Percentiles rank a stretch among this genome's conserved stretches.
phyloP scores from a whole-genome alignment of 2,797 vertebrate species.

The Anomalospiza imberbis region DNA sequence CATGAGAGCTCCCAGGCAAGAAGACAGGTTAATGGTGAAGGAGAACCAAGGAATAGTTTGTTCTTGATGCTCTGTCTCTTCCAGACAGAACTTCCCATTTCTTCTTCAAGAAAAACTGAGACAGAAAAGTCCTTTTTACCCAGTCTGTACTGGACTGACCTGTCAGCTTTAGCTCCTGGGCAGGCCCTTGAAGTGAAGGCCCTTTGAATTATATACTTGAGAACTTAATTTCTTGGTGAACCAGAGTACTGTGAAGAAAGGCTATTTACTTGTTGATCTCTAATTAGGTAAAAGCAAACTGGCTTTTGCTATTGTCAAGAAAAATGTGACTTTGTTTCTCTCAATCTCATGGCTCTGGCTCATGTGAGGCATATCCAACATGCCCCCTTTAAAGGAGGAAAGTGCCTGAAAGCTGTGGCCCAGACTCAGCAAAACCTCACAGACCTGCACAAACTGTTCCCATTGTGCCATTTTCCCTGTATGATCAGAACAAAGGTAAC shows the following conservation, averaged over 20 bases:
- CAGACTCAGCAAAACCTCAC: background rate
- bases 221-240: background rate
- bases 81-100: background rate
- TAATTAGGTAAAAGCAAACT: background rate
- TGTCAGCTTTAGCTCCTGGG: background rate
- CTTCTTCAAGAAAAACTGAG: background rate
- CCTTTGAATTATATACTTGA: background rate
- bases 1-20: background rate
- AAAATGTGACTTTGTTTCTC: background rate
- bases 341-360: background rate
- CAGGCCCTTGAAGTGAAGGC: background rate
- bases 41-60: background rate
- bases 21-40: background rate
- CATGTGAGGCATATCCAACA: background rate
- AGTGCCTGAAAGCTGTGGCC: background rate
- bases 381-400: background rate
- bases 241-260: background rate
- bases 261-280: background rate
- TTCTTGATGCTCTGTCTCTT: background rate
- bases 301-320: background rate
- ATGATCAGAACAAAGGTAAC: background rate
- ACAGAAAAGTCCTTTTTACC: background rate
- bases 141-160: background rate
- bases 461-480: background rate
- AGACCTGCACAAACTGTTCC: background rate